Percentiles rank a stretch among this genome's conserved stretches.
phyloP scores from a whole-genome alignment of 2,113 vertebrate genomes.

The Megaceryle torquata region DNA sequence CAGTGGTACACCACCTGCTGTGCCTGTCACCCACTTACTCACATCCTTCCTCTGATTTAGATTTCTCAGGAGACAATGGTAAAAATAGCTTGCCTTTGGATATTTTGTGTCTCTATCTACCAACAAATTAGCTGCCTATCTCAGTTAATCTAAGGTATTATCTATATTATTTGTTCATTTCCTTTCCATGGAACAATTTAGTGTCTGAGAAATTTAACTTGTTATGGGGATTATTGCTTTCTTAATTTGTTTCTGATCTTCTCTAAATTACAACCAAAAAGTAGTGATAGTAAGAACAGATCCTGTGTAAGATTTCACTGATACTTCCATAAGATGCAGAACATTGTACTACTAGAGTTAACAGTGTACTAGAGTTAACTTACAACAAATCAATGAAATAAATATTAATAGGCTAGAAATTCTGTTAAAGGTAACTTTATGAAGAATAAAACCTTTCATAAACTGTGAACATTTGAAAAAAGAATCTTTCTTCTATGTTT shows the following conservation, averaged over 20 bases:
- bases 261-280: neutral
- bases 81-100: neutral
- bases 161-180: neutral
- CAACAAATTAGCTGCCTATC: neutral
- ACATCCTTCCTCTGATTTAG: slow-evolving; percentile 13
- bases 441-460: neutral
- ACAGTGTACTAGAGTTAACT: neutral
- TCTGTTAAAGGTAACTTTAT: neutral
- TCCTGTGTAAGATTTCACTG: neutral
- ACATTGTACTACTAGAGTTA: neutral
- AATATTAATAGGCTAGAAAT: neutral
- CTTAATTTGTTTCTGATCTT: neutral
- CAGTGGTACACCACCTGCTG: neutral
- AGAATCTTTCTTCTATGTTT: neutral
- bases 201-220: neutral
- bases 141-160: slow-evolving; percentile 7
- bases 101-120: neutral
- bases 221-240: neutral
- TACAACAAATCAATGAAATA: neutral
- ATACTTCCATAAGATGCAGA: neutral
- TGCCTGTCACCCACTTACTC: neutral
- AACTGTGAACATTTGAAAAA: neutral
- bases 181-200: neutral
- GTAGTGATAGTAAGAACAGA: neutral
- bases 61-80: neutral